These are phyloP conservation scores for Zaprionus davidi DNA, from an alignment of 1,140 invertebrate genomes.

Conservation along the genomic window DNA sequence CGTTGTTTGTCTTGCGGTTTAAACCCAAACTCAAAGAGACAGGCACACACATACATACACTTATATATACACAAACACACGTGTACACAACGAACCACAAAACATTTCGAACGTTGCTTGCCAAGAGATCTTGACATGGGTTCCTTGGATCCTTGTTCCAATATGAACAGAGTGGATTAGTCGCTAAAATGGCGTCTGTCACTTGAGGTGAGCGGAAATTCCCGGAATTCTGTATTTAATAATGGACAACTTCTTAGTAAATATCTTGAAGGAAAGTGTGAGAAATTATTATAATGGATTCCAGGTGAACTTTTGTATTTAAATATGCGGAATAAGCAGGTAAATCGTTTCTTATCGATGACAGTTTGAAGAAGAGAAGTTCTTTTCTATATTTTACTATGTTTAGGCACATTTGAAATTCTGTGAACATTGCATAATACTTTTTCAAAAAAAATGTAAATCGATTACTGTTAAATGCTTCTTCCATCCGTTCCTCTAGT, in stretches of 20 bases:
- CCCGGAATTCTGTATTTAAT: not conserved
- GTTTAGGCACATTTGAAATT: too few species aligned
- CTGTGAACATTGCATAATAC: too few species aligned
- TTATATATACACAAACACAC: slow-evolving; percentile 1
- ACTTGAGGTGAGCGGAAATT: slow-evolving; percentile 16
- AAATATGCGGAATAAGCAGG: not conserved
- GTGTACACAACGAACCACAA: slow-evolving; percentile 13
- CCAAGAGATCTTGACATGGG: slow-evolving; percentile 50
- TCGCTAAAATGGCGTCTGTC: slow-evolving; percentile 24
- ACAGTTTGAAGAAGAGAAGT: not conserved
- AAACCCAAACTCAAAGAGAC: slow-evolving; percentile 34
- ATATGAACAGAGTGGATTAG: slow-evolving; percentile 28
- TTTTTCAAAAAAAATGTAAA: too few species aligned
- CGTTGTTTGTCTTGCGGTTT: slow-evolving; percentile 64
- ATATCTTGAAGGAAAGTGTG: not conserved
- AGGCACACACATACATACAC: slow-evolving; percentile 6
- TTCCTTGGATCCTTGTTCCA: slow-evolving; percentile 1
- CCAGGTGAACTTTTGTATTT: not conserved
- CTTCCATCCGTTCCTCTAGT: too few species aligned
- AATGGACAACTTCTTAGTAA: not conserved
- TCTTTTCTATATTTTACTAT: too few species aligned
- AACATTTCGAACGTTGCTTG: slow-evolving; percentile 15
- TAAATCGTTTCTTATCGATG: not conserved
- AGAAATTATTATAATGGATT: not conserved
- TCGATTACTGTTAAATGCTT: too few species aligned